Evolutionary conservation across 2,888 invertebrate genomes (phyloP).

Genomic region (Morpho helenor): DNA sequence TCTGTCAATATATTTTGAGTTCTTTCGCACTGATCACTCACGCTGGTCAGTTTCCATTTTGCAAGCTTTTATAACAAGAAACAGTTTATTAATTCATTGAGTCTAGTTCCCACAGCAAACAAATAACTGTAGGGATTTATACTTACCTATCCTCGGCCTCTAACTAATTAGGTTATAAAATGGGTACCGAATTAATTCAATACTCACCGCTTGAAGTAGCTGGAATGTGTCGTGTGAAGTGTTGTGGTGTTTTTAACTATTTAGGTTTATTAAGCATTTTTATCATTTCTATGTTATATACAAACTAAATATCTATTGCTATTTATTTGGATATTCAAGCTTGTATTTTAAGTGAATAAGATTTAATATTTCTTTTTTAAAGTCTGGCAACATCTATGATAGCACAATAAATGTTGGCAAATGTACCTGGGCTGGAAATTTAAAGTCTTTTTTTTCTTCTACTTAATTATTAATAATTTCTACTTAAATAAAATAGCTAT

Average conservation of each 20-base stretch:
- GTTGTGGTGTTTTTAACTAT: slow-evolving; percentile 2
- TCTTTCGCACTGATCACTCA: slow-evolving; percentile 56
- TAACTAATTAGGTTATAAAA: slow-evolving; percentile 14
- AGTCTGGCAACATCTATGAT: too few species aligned
- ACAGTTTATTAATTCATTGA: slow-evolving; percentile 42
- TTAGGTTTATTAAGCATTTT: neutral
- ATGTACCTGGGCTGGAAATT: too few species aligned
- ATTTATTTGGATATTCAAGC: too few species aligned
- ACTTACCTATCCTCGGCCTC: slow-evolving; percentile 31
- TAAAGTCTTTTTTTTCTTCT: too few species aligned
- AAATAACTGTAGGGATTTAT: slow-evolving; percentile 19
- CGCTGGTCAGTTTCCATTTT: slow-evolving; percentile 64
- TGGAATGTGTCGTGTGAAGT: slow-evolving; percentile 36
- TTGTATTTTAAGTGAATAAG: too few species aligned
- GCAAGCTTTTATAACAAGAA: slow-evolving; percentile 73
- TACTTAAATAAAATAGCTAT: too few species aligned
- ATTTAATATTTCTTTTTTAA: too few species aligned
- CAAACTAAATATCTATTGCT: too few species aligned
- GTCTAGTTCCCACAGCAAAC: slow-evolving; percentile 21
- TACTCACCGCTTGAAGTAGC: slow-evolving; percentile 45
- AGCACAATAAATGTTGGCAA: too few species aligned
- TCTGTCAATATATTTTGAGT: slow-evolving; percentile 39
- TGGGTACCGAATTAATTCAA: slow-evolving; percentile 24
- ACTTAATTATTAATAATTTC: too few species aligned
- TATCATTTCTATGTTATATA: too few species aligned